Base-by-base conservation (phyloP, 2,797 vertebrate genomes). In the Netta rufina region DNA sequence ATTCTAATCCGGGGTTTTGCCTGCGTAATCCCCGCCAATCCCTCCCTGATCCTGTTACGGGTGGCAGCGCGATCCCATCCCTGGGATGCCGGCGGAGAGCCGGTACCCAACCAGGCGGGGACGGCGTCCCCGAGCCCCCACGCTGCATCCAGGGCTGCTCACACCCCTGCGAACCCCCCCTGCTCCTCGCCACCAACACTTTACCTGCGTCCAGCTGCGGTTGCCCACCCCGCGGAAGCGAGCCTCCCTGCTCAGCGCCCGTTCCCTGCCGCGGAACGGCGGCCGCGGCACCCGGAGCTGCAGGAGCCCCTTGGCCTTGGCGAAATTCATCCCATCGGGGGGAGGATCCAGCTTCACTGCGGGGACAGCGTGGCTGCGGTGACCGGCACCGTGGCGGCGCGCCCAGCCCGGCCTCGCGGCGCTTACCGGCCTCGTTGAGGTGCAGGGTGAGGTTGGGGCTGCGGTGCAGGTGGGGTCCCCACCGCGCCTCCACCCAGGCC, bases 401-500 rank as follows among this genome's bases (percentile, higher is more conserved):
- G 0, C 45, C 66, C 38, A 11, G 32, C 77, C 47, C 1, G 1
- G 6, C 41, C 43, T 45, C 4, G 0, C 2, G 2, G 22, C 6
- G 5, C 98, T 97, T 43, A 98, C 98, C 60, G 1, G 95, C 92
- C 6, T 62, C 1, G 3, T 19, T 2, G 16, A 98, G 80, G 27
- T 36, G 9, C 66, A 97, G n/a, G 0, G 95, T 96, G 36, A 80
- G 17, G 47, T 87, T 78, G 8, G 86, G 85, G 1, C 97, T 98
- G 56, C 39, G 64, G 66, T 13, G 38, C 71, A 33, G 0, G 12
- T 82, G n/a, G 4, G 15, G 5, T 45, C 87, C 20, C 60, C 72
- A 2, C 3, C 8, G 33, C 1, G 96, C 94, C 60, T 98, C 98
- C 87, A 98, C 97, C 98, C 97, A 98, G 90, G 95, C 83, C 0